Evolutionary conservation across 1,140 invertebrate genomes (phyloP), one percentile per base, ranked within the genome.

Genomic region (Aleiodes sp.): DNA sequence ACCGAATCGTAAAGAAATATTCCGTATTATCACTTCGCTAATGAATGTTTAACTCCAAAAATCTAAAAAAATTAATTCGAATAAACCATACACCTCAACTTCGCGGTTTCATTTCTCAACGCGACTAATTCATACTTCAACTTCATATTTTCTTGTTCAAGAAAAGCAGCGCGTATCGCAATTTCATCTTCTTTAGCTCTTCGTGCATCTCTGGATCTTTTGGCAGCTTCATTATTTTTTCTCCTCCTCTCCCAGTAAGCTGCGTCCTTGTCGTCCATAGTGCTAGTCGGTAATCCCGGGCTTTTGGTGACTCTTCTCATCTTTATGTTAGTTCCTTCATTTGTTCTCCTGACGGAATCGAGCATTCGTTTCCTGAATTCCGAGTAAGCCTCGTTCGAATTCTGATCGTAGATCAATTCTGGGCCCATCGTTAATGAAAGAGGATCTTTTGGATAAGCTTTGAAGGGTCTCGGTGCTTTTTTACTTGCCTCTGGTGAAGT

Each of bases 191-290:
- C 97, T 79, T 98, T 96, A 10, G 92, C 89, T 74, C 96, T 88
- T 64, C 97, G 87, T 0, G 94, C 92, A 76, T 99, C 96, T 37
- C 97, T 88, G 0, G 96, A 98, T 65, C 96, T 88, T 82, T 99
- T 99, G 0, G 97, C 97, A 0, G 97, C 97, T 73, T 94, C 94
- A 81, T 99, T 99, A 80, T 99, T 98, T 80, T 97, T 97, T 65
- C 92, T 90, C 8, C 97, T 86, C 67, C 95, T 88, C 78, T 96
- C 95, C 87, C 92, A 92, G 79, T 98, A 98, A 0, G 92, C 91
- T 0, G 91, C 90, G 78, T 97, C 95, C 78, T 94, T 94, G 21
- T 89, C 86, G 4, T 82, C 75, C 4, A 76, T 75, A 0, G 80
- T 84, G 46, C 81, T 85, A 0, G 79, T 82, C 0, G 82, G 80